Evolutionary conservation across 2,888 invertebrate genomes (phyloP).

Genomic region (Troides helena): DNA sequence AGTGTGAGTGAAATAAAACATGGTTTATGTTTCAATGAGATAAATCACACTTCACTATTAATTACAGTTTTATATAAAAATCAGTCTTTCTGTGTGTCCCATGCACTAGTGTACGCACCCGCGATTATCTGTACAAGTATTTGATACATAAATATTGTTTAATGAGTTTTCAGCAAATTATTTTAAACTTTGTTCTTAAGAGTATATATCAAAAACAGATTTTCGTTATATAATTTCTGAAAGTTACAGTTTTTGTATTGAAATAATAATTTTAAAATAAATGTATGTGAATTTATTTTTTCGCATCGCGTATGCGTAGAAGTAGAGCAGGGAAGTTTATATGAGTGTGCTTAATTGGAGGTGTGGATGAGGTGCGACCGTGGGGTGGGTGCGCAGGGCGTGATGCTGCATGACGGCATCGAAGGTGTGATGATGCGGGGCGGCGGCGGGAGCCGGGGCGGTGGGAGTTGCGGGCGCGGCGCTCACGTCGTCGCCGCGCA

Average conservation of each 20-base stretch:
- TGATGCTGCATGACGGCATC: conserved; percentile 79
- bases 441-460: conserved; percentile 52
- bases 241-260: neutral
- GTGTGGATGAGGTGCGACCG: conserved; percentile 48
- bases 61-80: conserved; percentile 36
- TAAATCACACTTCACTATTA: conserved; percentile 49
- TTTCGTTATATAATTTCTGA: neutral
- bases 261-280: no score
- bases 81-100: conserved; percentile 34
- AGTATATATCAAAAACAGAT: neutral
- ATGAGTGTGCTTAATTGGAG: neutral
- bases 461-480: conserved; percentile 57
- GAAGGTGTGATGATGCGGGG: conserved; percentile 77
- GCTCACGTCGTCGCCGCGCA: conserved; percentile 79
- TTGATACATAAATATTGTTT: neutral
- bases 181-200: no score
- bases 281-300: neutral
- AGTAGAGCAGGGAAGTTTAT: neutral
- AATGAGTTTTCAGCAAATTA: no score
- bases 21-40: conserved; percentile 41
- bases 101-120: conserved; percentile 31
- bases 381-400: conserved; percentile 74
- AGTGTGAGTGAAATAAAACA: conserved; percentile 46
- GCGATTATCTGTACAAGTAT: neutral
- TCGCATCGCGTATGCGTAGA: neutral